Base-by-base conservation (phyloP, 2,797 vertebrate species). In the Chrosomus eos region DNA sequence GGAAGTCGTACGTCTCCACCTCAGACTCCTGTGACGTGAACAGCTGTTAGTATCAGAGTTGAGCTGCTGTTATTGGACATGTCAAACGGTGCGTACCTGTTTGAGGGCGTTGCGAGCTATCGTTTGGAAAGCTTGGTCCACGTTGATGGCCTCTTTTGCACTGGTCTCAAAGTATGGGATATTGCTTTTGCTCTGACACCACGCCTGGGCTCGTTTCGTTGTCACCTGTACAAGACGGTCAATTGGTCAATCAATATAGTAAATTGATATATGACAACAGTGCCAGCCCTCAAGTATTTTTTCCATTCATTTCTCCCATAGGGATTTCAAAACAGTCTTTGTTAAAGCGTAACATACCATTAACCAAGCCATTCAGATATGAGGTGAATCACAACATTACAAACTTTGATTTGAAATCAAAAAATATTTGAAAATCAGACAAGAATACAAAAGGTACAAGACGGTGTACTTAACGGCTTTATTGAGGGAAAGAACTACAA, bases 41-140 rank as follows among this genome's bases (percentile, higher is more conserved):
- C 26, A 18, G 21, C 9, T 0, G 5, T 58, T 55, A 70, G 36
- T 7, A 66, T 74, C 23, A 28, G 31, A 10, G 58, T 13, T n/a
- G 14, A 48, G 28, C 9, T 19, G 18, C 31, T 67, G 40, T 31
- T 26, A 28, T 2, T 26, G 16, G 4, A 45, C 28, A 31, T 0
- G 4, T 33, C 2, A 28, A 33, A 40, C 3, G 3, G 28, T 7
- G 18, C 3, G 7, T 83, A 92, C 91, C 90, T 92, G 90, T 84
- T 92, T 91, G 38, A 92, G 87, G 33, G 92, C 92, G 74, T 92
- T 92, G 21, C 88, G 83, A 19, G 91, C 91, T 51, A 92, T 92
- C 72, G 91, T 92, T 87, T 92, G 91, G 89, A 92, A 92, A 31
- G 91, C 91, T 73, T 92, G 91, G 75, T 92, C 91, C 58, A 92